Evolutionary conservation across 2,113 vertebrate species (phyloP).

Genomic region (Embiotoca jacksoni): DNA sequence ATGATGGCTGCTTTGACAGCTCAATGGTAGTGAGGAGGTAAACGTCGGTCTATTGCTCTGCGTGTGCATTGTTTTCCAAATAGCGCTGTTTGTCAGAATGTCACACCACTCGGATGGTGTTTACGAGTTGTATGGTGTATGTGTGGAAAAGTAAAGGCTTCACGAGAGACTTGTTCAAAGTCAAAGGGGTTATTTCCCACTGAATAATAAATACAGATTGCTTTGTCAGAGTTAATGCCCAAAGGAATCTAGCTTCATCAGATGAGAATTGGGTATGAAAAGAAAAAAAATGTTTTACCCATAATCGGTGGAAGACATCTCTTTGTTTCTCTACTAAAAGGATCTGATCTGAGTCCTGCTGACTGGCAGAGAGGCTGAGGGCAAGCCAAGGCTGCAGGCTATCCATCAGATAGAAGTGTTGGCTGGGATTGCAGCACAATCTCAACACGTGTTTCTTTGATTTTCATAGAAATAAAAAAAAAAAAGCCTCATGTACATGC

Average conservation of each 20-base stretch:
- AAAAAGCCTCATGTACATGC: conserved; percentile 5
- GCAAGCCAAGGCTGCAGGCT: conserved; percentile 55
- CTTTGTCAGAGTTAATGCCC: conserved; percentile 47
- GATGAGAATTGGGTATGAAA: conserved; percentile 48
- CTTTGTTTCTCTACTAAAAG: conserved; percentile 59
- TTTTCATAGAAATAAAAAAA: conserved; percentile 5
- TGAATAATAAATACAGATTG: conserved; percentile 52
- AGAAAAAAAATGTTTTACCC: conserved; percentile 23
- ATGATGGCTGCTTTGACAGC: conserved; percentile 53
- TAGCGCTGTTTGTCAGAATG: conserved; percentile 52
- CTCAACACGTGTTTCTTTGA: conserved; percentile 47
- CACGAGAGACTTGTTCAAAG: conserved; percentile 37
- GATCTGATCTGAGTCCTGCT: conserved; percentile 55
- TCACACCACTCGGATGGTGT: conserved; percentile 5
- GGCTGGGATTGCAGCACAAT: conserved; percentile 33
- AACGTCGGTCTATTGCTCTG: conserved; percentile 34
- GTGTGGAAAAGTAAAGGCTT: conserved; percentile 44
- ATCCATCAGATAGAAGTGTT: conserved; percentile 59
- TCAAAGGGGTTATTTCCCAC: conserved; percentile 33
- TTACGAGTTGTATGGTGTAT: conserved; percentile 15
- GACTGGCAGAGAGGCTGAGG: conserved; percentile 42
- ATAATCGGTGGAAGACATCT: conserved; percentile 54
- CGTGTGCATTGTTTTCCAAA: conserved; percentile 40
- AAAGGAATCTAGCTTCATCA: conserved; percentile 46
- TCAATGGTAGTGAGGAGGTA: conserved; percentile 45